Evolutionary conservation across 2,797 vertebrate species (phyloP).

Genomic region (Lepilemur septentrionalis): DNA sequence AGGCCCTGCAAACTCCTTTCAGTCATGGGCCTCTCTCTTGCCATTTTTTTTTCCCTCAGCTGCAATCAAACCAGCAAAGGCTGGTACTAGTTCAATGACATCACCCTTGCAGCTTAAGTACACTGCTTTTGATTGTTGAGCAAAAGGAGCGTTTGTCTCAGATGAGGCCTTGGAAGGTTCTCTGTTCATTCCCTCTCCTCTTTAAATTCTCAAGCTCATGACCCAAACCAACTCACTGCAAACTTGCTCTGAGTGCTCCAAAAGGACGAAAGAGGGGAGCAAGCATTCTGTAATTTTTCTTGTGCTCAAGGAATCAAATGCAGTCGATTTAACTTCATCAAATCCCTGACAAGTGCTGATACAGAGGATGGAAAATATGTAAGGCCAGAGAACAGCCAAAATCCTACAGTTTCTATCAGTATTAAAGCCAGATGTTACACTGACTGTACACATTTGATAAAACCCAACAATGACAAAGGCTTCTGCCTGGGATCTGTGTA

Average conservation of each 20-base stretch:
- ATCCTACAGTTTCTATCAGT: slow-evolving; percentile 82
- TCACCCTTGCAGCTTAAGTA: background rate
- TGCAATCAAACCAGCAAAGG: slow-evolving; percentile 3
- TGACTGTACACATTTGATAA: slow-evolving; percentile 91
- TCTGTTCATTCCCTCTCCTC: background rate
- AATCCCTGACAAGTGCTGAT: slow-evolving; percentile 87
- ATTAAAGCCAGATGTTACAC: slow-evolving; percentile 92
- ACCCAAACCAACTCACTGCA: slow-evolving; percentile 2
- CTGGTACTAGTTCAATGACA: background rate
- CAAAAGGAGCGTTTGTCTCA: background rate
- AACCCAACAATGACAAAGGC: slow-evolving; percentile 85
- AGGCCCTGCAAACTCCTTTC: slow-evolving; percentile 60
- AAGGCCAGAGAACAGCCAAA: slow-evolving; percentile 87
- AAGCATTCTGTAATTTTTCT: slow-evolving; percentile 63
- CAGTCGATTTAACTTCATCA: slow-evolving; percentile 89
- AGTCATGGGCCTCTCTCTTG: background rate
- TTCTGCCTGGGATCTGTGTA: slow-evolving; percentile 87
- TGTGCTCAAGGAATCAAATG: slow-evolving; percentile 85
- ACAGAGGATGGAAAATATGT: slow-evolving; percentile 89
- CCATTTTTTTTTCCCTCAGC: background rate
- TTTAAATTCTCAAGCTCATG: background rate
- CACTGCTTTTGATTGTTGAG: background rate
- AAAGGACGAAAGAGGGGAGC: background rate
- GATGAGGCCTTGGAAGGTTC: background rate
- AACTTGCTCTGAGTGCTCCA: background rate